Conservation (phyloP, 1,140 invertebrate species). For the Heliothis subflexa region DNA sequence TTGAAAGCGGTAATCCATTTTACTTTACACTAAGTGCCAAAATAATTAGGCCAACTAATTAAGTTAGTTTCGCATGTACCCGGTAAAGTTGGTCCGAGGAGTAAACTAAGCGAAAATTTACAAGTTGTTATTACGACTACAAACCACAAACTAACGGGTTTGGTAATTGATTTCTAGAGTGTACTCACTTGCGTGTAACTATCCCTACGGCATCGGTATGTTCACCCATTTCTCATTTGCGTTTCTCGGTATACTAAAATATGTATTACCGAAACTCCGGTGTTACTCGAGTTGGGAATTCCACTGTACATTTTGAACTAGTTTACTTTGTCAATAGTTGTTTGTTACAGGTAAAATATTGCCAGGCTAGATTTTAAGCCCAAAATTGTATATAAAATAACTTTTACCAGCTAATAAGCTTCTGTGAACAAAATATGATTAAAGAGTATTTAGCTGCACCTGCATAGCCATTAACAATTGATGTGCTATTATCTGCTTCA, state of each 20-base stretch:
- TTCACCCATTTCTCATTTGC: background rate
- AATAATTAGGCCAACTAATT: conserved; percentile 8
- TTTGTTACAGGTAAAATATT: no score
- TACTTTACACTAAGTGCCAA: conserved; percentile 6
- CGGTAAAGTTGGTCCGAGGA: background rate
- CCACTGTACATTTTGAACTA: no score
- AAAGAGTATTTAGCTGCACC: background rate
- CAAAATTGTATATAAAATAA: no score
- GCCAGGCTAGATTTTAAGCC: no score
- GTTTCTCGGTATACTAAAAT: background rate
- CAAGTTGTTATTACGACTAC: background rate
- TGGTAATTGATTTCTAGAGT: conserved; percentile 3
- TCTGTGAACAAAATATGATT: background rate
- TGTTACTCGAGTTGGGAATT: no score
- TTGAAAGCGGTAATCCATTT: background rate
- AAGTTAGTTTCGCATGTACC: background rate
- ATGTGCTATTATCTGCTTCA: background rate
- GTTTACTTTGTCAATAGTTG: no score
- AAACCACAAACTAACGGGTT: background rate
- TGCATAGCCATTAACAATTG: conserved; percentile 7
- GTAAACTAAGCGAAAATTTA: background rate
- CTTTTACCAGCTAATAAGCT: no score
- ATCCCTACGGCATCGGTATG: background rate
- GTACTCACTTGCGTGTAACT: background rate
- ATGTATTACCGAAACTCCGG: no score